A percentile compares a stretch with the other conserved stretches of the same genome.
Evolutionary conservation across 2,113 vertebrate species (phyloP).

Genomic region (Pionites leucogaster): DNA sequence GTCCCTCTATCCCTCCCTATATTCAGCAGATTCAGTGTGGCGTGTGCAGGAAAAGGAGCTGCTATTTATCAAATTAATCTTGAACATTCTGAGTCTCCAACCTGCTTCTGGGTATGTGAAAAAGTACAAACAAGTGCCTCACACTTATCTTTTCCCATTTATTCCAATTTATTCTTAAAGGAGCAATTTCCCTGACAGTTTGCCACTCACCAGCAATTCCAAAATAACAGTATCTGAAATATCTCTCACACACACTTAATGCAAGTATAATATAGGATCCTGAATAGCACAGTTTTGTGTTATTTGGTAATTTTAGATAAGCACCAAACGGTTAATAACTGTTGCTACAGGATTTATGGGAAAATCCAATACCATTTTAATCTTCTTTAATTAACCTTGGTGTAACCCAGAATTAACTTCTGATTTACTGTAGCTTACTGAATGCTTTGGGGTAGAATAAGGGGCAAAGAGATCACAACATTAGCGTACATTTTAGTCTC

Average conservation of each 20-base stretch:
- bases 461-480: neutral
- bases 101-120: neutral
- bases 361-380: neutral
- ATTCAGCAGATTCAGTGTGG: neutral
- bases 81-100: neutral
- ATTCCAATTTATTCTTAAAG: constrained; percentile 12
- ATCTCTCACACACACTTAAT: neutral
- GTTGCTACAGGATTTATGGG: neutral
- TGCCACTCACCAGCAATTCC: neutral
- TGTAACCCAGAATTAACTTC: neutral
- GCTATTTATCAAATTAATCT: constrained; percentile 25
- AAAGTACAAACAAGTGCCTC: neutral
- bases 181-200: neutral
- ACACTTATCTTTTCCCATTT: neutral
- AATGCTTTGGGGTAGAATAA: neutral
- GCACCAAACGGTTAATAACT: neutral
- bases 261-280: neutral
- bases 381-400: constrained; percentile 2
- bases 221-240: neutral
- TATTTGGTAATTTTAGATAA: neutral
- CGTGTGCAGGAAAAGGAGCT: neutral
- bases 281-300: neutral
- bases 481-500: neutral
- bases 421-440: neutral
- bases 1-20: neutral